These are phyloP conservation scores for Pituophis catenifer DNA, from an alignment of 2,113 vertebrate genomes.

Conservation along the genomic window DNA sequence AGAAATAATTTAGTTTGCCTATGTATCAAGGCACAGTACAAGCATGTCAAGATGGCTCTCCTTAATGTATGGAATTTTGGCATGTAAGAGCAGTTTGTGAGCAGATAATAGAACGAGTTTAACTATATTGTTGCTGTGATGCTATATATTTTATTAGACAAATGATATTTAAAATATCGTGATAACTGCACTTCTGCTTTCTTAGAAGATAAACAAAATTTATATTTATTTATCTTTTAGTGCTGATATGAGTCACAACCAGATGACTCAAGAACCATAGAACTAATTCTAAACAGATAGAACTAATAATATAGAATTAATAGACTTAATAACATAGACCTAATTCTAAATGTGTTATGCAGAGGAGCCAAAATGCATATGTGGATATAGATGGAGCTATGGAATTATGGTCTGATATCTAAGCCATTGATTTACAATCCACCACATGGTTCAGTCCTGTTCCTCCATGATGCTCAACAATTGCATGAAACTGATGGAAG, in stretches of 20 bases:
- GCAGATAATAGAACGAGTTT: background rate
- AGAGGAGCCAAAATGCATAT: background rate
- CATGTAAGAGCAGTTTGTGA: background rate
- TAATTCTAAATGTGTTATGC: background rate
- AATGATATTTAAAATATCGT: background rate
- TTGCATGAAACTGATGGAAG: background rate
- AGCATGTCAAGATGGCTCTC: background rate
- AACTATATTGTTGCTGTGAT: background rate
- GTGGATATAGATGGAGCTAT: background rate
- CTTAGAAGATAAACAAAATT: background rate
- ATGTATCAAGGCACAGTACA: background rate
- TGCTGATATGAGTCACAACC: background rate
- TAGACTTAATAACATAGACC: background rate
- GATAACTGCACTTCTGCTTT: background rate
- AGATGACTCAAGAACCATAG: background rate
- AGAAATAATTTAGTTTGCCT: background rate
- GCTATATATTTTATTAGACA: background rate
- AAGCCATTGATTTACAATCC: background rate
- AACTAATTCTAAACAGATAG: background rate
- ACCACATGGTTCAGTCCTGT: background rate
- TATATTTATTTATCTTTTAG: background rate
- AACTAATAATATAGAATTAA: background rate
- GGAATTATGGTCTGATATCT: background rate
- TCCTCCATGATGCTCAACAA: background rate
- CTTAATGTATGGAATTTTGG: background rate